phyloP scores from a whole-genome alignment of 2,113 vertebrate species.

The Prochilodus magdalenae region DNA sequence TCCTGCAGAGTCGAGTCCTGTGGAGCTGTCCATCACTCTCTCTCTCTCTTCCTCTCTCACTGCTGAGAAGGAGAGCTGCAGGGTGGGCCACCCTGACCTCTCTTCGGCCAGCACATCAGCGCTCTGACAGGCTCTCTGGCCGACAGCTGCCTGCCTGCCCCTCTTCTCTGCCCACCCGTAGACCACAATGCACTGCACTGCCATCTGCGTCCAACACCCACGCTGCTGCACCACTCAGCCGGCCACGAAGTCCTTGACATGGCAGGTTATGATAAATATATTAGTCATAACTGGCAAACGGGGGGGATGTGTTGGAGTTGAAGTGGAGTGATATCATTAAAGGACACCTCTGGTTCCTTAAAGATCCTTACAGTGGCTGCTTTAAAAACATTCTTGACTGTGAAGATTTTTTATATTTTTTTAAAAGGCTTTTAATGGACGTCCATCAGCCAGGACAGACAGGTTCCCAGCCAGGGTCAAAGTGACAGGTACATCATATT shows the following conservation, averaged over 20 bases:
- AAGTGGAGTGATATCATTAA: neutral
- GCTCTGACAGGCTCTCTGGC: slow-evolving; percentile 29
- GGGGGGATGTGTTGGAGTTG: slow-evolving; percentile 7
- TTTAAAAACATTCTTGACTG: too few species aligned
- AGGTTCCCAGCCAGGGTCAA: too few species aligned
- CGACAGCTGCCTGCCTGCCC: slow-evolving; percentile 28
- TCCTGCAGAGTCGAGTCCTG: neutral
- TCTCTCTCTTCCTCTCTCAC: slow-evolving; percentile 2
- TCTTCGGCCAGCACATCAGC: slow-evolving; percentile 20
- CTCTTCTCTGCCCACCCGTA: slow-evolving; percentile 36
- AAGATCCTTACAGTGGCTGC: too few species aligned
- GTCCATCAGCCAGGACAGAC: too few species aligned
- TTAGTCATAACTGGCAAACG: slow-evolving; percentile 45
- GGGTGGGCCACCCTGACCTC: slow-evolving; percentile 30
- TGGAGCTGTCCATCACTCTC: slow-evolving; percentile 22
- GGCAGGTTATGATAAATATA: slow-evolving; percentile 48
- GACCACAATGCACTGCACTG: slow-evolving; percentile 40
- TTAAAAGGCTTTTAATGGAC: too few species aligned
- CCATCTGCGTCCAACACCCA: slow-evolving; percentile 34
- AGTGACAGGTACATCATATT: too few species aligned
- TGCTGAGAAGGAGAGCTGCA: neutral
- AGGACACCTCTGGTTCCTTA: neutral
- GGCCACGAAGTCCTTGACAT: slow-evolving; percentile 33
- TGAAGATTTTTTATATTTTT: too few species aligned
- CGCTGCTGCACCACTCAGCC: slow-evolving; percentile 6